Conservation (phyloP, 1,140 invertebrate genomes). For the Arion vulgaris region DNA sequence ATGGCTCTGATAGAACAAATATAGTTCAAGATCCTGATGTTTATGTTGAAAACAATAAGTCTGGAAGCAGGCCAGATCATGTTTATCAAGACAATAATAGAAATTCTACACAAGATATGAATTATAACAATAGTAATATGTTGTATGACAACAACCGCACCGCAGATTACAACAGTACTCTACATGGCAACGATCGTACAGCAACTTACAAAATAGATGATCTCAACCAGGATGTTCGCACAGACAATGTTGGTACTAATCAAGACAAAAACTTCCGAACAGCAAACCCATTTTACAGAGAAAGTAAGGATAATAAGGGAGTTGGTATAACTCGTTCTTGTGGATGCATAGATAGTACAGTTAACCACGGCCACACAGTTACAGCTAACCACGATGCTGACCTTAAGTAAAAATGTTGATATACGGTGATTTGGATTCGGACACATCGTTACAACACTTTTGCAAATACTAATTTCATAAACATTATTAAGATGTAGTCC, state of each 20-base stretch:
- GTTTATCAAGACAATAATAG: not conserved
- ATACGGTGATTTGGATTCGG: no score
- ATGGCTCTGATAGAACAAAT: not conserved
- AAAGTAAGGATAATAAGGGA: not conserved
- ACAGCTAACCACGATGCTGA: not conserved
- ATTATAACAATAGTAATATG: not conserved
- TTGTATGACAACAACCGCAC: not conserved
- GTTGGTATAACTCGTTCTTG: not conserved
- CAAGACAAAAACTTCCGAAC: not conserved
- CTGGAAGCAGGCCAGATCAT: not conserved
- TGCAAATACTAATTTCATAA: no score
- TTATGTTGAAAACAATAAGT: not conserved
- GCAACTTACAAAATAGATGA: not conserved
- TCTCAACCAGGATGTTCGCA: not conserved
- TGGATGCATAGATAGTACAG: not conserved
- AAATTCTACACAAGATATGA: not conserved
- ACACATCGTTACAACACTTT: no score
- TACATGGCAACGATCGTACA: not conserved
- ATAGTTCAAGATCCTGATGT: not conserved
- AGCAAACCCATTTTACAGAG: slow-evolving; percentile 2
- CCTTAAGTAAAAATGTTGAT: not conserved
- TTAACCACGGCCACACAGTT: not conserved
- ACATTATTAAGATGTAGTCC: no score
- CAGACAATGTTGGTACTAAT: not conserved
- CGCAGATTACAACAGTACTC: not conserved